A percentile compares a stretch with the other conserved stretches of the same genome.
Conservation (phyloP, 2,113 vertebrate genomes). For the Tauraco erythrolophus region DNA sequence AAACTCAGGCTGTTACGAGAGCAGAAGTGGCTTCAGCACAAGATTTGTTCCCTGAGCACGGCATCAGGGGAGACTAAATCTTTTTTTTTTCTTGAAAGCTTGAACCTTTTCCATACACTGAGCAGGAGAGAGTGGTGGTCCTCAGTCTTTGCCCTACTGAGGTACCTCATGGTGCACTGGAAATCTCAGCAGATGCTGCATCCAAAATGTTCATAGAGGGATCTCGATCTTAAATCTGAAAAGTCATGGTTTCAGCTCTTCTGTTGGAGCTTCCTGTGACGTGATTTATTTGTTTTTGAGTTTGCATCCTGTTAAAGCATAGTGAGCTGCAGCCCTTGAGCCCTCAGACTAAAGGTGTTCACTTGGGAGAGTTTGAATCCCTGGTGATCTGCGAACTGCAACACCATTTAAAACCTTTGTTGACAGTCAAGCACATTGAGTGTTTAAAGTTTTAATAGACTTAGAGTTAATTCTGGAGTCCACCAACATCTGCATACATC, state of each 20-base stretch:
- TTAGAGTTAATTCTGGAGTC: constrained; percentile 65
- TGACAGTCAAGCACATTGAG: constrained; percentile 50
- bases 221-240: background rate
- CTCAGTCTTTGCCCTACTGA: background rate
- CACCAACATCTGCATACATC: constrained; percentile 43
- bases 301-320: background rate
- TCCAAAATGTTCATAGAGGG: background rate
- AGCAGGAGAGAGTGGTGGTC: fast-evolving
- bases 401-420: constrained; percentile 9
- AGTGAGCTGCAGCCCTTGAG: background rate
- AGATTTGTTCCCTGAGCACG: background rate
- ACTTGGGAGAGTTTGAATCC: background rate
- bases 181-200: background rate
- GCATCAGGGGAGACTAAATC: background rate
- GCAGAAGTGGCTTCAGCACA: background rate
- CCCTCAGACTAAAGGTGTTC: background rate
- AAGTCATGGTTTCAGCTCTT: background rate
- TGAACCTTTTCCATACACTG: background rate
- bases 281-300: constrained; percentile 2
- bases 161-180: background rate
- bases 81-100: background rate
- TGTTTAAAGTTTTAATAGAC: constrained; percentile 73
- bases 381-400: background rate
- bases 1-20: background rate
- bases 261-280: background rate